phyloP scores from a whole-genome alignment of 2,888 invertebrate genomes.

The Arrhopalites spinosus region DNA sequence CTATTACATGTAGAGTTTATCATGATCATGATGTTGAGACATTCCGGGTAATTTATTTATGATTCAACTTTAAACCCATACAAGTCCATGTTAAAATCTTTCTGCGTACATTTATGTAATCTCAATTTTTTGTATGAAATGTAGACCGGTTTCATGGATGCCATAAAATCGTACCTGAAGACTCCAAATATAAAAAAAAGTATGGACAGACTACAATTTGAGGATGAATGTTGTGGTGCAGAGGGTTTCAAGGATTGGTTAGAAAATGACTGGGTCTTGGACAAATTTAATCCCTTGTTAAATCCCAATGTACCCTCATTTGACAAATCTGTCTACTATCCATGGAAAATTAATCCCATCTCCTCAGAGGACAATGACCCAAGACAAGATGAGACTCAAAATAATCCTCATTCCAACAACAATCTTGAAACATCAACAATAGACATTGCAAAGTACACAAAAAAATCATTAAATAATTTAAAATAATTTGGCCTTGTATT shows the following conservation, averaged over 20 bases:
- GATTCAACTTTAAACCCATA: no score
- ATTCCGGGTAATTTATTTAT: neutral
- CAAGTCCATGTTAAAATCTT: neutral
- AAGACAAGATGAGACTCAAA: neutral
- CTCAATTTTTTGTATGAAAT: neutral
- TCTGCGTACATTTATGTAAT: neutral
- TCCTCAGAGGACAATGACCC: neutral
- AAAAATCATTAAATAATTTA: neutral
- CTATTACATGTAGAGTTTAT: neutral
- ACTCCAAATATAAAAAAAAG: neutral
- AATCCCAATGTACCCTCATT: neutral
- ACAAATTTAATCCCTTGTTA: conserved; percentile 14
- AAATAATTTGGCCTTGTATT: neutral
- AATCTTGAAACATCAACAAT: neutral
- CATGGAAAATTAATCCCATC: conserved; percentile 10
- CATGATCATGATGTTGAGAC: neutral
- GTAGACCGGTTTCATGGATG: conserved; percentile 18
- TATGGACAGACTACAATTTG: conserved; percentile 25
- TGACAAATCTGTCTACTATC: conserved; percentile 27
- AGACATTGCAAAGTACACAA: conserved; percentile 1
- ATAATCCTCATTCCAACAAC: no score
- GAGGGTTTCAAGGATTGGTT: conserved; percentile 32
- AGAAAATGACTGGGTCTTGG: conserved; percentile 27
- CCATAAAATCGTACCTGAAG: conserved; percentile 6
- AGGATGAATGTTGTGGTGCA: conserved; percentile 34